These are phyloP conservation scores for Tetramorium parvispinum DNA, from an alignment of 1,140 invertebrate genomes.

Conservation along the genomic window DNA sequence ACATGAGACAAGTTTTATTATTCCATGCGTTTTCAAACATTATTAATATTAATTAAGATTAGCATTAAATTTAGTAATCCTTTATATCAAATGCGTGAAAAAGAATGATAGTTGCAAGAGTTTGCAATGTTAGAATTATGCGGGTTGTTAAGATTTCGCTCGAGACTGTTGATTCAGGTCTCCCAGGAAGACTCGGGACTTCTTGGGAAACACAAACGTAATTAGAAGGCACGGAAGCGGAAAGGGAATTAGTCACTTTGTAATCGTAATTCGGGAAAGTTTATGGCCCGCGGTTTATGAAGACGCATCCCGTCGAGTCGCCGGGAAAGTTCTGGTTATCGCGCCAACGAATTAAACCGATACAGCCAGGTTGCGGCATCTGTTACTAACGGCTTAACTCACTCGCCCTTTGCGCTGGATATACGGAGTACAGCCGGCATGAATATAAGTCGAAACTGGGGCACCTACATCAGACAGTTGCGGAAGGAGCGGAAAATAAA, in stretches of 20 bases:
- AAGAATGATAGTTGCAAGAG: not conserved
- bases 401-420: slow-evolving; percentile 60
- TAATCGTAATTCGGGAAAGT: slow-evolving; percentile 60
- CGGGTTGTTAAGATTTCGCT: slow-evolving; percentile 40
- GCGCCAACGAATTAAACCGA: slow-evolving; percentile 71
- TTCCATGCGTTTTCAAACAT: too few relatives aligned
- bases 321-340: slow-evolving; percentile 71
- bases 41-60: too few relatives aligned
- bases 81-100: not conserved
- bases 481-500: slow-evolving; percentile 63
- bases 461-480: slow-evolving; percentile 59
- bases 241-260: slow-evolving; percentile 61
- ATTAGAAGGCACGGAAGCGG: slow-evolving; percentile 42
- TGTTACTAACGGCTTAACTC: slow-evolving; percentile 73
- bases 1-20: too few relatives aligned
- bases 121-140: slow-evolving; percentile 34
- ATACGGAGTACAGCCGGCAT: slow-evolving; percentile 54
- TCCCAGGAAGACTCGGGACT: slow-evolving; percentile 23
- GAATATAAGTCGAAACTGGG: slow-evolving; percentile 69
- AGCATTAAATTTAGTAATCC: too few relatives aligned
- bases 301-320: slow-evolving; percentile 55
- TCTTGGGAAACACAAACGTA: slow-evolving; percentile 48
- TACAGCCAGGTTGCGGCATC: slow-evolving; percentile 67
- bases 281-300: slow-evolving; percentile 62
- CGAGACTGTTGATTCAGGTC: slow-evolving; percentile 40